Evolutionary conservation across 1,140 invertebrate species (phyloP), one percentile per base, ranked within the genome.

Genomic region (Ctenoplectra terminalis): DNA sequence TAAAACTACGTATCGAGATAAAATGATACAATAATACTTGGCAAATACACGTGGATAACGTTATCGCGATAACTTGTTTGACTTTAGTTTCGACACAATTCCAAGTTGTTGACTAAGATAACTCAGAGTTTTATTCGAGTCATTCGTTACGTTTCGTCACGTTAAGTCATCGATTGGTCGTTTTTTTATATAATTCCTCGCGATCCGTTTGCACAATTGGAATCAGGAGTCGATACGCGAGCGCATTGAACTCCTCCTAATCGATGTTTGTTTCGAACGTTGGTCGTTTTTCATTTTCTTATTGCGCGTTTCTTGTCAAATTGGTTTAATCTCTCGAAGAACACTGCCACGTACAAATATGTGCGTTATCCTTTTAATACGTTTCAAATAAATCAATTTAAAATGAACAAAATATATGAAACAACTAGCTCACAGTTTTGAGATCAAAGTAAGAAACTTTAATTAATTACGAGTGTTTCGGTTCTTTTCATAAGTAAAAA

Each of bases 11-110:
- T 0, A 23, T 56, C 3, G 17, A 75, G 73, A 71, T 58, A 43
- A 43, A 31, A 43, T 73, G 60, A 46, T 40, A 52, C 23, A 64
- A 64, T 29, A 64, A 56, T 29, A 17, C 40, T 50, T 15, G 9
- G 9, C n/a, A 20, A 4, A 5, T 67, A 67, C 20, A 9, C 37
- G 26, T n/a, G 34, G 20, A 46, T 61, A 50, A n/a, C 5, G n/a
- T 61, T 72, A 72, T 79, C 76, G 1, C 20, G 5, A 8, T 23
- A 1, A 17, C 37, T 40, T 54, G 40, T 77, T 56, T 77, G 50
- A n/a, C n/a, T n/a, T 37, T 0, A 2, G n/a, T 78, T 78, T 76
- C 61, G 37, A 78, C 54, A 70, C 17, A 60, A 60, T 46, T 37
- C 9, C 54, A 9, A 69, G 40, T 6, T 43, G 23, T 26, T 29